These are phyloP conservation scores for Trachelus troglodyta DNA, from an alignment of 2,888 invertebrate genomes.

Conservation along the genomic window DNA sequence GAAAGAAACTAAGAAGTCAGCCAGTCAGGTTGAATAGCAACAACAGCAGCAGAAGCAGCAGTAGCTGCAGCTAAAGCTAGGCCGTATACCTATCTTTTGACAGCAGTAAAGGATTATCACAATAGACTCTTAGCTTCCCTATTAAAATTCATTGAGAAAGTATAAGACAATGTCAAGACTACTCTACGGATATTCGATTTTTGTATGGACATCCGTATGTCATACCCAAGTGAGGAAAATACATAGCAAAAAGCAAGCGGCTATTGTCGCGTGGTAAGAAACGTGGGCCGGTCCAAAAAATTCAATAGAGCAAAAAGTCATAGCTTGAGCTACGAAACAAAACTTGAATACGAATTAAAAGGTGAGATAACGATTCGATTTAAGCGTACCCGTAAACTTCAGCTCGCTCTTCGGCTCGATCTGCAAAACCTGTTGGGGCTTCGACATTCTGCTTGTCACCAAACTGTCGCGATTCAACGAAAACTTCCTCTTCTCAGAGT, in stretches of 20 bases:
- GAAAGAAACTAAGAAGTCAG: not conserved
- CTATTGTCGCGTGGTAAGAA: not conserved
- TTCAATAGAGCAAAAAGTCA: not conserved
- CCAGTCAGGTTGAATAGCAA: not conserved
- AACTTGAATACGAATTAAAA: not conserved
- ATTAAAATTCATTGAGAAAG: not conserved
- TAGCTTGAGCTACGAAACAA: not conserved
- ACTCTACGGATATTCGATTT: not conserved
- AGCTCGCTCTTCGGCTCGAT: slow-evolving; percentile 91
- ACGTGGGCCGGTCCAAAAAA: not conserved
- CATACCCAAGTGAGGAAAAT: not conserved
- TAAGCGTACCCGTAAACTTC: slow-evolving; percentile 86
- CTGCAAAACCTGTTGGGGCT: slow-evolving; percentile 82
- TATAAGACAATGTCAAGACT: not conserved
- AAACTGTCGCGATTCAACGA: slow-evolving; percentile 3
- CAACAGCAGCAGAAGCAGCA: not conserved
- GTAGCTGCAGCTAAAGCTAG: not conserved
- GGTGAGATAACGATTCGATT: slow-evolving; percentile 23
- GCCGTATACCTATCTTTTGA: not conserved
- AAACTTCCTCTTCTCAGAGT: not conserved
- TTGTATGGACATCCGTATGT: not conserved
- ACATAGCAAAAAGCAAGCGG: not conserved
- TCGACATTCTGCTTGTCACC: slow-evolving; percentile 69
- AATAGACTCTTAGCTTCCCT: not conserved
- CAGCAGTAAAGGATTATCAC: not conserved